Evolutionary conservation across 2,113 vertebrate species (phyloP), one percentile per base, ranked within the genome.

Genomic region (Hippocampus zosterae): DNA sequence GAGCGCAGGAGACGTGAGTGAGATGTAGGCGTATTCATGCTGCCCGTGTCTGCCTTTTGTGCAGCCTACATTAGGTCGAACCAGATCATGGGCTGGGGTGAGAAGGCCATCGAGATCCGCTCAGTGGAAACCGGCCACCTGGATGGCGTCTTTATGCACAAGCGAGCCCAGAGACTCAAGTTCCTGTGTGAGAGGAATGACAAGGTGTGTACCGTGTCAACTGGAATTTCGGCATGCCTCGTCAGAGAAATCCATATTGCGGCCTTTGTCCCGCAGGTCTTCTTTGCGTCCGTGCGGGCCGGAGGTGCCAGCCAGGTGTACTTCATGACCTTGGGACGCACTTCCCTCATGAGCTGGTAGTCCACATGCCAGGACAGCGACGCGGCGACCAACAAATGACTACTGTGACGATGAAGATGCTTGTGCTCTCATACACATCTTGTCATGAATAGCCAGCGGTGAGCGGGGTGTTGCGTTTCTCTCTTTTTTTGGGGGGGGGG

Each of bases 21-120:
- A 55, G 21, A 25, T 8, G n/a, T 11, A 56, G 53, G 18, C 15
- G 12, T 29, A 15, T 53, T 9, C 21, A 53, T 10, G 1, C 19
- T 52, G 50, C 13, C 16, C 25, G 3, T 7, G 8, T 65, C 25
- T 68, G 2, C 37, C 74, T 33, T 61, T 6, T 53, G 40, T 57
- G 44, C 72, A 92, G 91, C 91, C 79, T 92, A 92, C 88, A 92
- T 92, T 90, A 89, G 90, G 89, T 92, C 91, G 25, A 92, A 92
- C 86, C 91, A 92, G 87, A 92, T 92, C 77, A 92, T 92, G 91
- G 91, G 91, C 81, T 92, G 91, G 91, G 91, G 91, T 10, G 91
- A 92, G 78, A 92, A 92, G 85, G 91, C 91, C 80, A 92, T 92
- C 37, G 91, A 92, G 84, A 92, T 92, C 75, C 90, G 91, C 78